A percentile compares a stretch with the other conserved stretches of the same genome.
Evolutionary conservation across 1,140 invertebrate genomes (phyloP).

Genomic region (Acromyrmex charruanus): DNA sequence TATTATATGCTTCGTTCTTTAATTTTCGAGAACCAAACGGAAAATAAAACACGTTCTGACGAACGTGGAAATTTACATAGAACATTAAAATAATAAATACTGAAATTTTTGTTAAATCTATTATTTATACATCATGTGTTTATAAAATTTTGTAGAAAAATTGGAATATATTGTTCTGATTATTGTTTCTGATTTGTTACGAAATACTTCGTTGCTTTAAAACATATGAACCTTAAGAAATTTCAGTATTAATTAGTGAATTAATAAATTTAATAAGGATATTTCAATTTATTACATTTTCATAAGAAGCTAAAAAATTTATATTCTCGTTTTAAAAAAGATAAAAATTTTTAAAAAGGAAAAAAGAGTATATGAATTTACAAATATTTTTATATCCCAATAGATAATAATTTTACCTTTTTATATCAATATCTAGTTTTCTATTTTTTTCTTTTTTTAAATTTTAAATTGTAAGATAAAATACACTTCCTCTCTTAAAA

Average conservation of each 20-base stretch:
- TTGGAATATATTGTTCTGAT: neutral
- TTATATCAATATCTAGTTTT: neutral
- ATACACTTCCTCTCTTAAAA: neutral
- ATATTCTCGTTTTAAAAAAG: neutral
- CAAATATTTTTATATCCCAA: neutral
- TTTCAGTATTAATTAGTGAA: neutral
- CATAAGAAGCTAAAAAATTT: neutral
- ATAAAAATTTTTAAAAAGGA: neutral
- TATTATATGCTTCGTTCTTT: neutral
- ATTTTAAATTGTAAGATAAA: neutral
- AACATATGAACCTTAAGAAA: neutral
- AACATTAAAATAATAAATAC: neutral
- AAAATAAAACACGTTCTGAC: neutral
- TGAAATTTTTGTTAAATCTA: conserved; percentile 12
- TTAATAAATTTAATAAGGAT: neutral
- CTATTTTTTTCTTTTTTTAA: neutral
- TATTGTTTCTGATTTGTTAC: neutral
- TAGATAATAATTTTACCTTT: neutral
- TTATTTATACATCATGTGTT: neutral
- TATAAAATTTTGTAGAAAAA: neutral
- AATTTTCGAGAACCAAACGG: neutral
- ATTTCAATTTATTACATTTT: neutral
- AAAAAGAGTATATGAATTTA: neutral
- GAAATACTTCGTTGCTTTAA: neutral
- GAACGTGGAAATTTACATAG: neutral